Evolutionary conservation across 2,888 invertebrate species (phyloP).

Genomic region (Biston betularia): DNA sequence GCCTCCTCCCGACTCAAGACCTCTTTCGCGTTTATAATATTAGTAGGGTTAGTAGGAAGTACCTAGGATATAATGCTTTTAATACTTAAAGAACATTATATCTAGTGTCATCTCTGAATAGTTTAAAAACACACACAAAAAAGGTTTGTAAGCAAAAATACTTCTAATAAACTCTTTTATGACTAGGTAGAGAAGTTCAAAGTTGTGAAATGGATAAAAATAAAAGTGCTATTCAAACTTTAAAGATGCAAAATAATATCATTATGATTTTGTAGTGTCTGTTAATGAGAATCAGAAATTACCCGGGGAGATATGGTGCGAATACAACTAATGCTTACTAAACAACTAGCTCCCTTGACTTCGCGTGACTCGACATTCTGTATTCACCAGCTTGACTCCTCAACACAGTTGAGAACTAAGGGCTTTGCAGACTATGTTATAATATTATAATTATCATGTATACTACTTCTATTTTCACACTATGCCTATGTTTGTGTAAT

Average conservation of each 20-base stretch:
- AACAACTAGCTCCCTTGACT: slow-evolving; percentile 5
- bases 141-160: too few relatives aligned
- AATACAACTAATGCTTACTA: slow-evolving; percentile 11
- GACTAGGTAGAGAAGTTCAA: too few relatives aligned
- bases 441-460: neutral
- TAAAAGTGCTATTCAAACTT: neutral
- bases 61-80: too few relatives aligned
- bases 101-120: too few relatives aligned
- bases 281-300: neutral
- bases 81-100: too few relatives aligned
- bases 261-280: neutral
- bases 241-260: neutral
- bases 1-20: too few relatives aligned
- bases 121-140: too few relatives aligned
- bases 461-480: too few relatives aligned
- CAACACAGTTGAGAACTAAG: slow-evolving; percentile 11
- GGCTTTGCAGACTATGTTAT: neutral
- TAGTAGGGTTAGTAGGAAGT: too few relatives aligned
- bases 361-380: slow-evolving; percentile 16
- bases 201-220: neutral
- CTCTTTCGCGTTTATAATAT: too few relatives aligned
- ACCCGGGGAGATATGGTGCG: neutral
- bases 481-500: too few relatives aligned
- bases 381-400: slow-evolving; percentile 25
- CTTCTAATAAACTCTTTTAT: too few relatives aligned